Conservation (phyloP, 2,888 invertebrate genomes). For the Drosophila austrosaltans region DNA sequence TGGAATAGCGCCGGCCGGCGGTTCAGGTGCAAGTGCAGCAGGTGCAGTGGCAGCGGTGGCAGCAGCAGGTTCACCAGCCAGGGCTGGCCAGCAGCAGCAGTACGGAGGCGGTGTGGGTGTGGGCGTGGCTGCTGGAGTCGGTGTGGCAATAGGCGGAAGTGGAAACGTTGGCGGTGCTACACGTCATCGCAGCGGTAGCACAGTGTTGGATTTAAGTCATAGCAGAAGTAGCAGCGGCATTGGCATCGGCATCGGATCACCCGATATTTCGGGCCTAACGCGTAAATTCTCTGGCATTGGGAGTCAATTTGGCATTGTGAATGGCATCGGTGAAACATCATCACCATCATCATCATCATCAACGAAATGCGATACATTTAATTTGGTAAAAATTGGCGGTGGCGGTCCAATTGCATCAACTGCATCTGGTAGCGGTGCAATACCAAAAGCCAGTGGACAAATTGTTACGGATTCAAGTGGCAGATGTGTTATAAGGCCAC, state of each 20-base stretch:
- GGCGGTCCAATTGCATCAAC: conserved; percentile 12
- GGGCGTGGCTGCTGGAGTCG: conserved; percentile 46
- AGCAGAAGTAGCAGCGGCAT: conserved; percentile 13
- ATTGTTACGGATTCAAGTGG: background rate
- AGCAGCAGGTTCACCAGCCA: conserved; percentile 74
- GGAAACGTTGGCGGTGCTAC: conserved; percentile 17
- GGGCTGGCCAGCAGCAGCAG: conserved; percentile 69
- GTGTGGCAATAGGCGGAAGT: conserved; percentile 35
- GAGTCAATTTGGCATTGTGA: conserved; percentile 50
- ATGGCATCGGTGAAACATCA: conserved; percentile 59
- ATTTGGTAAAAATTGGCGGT: conserved; percentile 51
- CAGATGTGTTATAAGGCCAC: conserved; percentile 59
- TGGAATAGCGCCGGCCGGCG: conserved; percentile 70
- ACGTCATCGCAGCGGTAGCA: conserved; percentile 72
- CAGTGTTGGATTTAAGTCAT: conserved; percentile 61
- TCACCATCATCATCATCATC: conserved; percentile 16
- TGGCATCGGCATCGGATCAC: conserved; percentile 9
- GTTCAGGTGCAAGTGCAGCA: conserved; percentile 54
- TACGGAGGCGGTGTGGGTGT: conserved; percentile 39
- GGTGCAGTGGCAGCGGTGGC: conserved; percentile 64
- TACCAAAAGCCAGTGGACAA: conserved; percentile 7
- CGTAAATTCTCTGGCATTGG: conserved; percentile 50
- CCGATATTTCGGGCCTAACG: conserved; percentile 17
- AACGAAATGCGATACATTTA: conserved; percentile 60
- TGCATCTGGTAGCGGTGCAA: conserved; percentile 8